Evolutionary conservation across 2,888 invertebrate species (phyloP), one percentile per base, ranked within the genome.

Genomic region (Xylota segnis): DNA sequence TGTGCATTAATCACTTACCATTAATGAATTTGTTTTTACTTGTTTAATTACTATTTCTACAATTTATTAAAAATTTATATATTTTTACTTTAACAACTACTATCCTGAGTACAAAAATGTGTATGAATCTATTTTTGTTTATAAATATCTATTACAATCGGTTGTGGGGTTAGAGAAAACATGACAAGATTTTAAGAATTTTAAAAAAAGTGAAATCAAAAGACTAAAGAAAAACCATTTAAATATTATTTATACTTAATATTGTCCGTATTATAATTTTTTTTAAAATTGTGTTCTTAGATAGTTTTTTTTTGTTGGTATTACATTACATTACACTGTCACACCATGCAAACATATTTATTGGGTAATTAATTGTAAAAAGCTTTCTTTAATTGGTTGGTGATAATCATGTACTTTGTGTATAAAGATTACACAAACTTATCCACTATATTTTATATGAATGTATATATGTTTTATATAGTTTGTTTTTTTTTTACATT

Each of bases 41-140:
- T 29, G n/a, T 40, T 23, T 14, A 27, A 43, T 58, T 34, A 43
- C 12, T 65, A 59, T 14, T 56, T 34, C 34, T 56, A 70, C 37
- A 18, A 40, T 52, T 40, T 74, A 23, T n/a, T 47, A 76, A 58
- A 50, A 76, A 50, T 47, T n/a, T 34, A 65, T 65, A 18, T 40
- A 16, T n/a, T 68, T 82, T 50, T 54, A 32, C 3, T 75, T 68
- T 72, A 72, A 82, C 71, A n/a, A 68, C 82, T 82, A 82, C 47
- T 82, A 72, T 77, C 86, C 86, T 86, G 86, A 86, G 86, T 77
- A 86, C 76, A 82, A 82, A 84, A 86, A 82, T 63, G 52, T 79
- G 52, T 81, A 65, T 84, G 58, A 52, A 65, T 78, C 34, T 37
- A 45, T 34, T 34, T 56, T 43, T 47, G 2, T 56, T 27, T 40